A percentile compares a stretch with the other conserved stretches of the same genome.
Conservation (phyloP, 2,888 invertebrate genomes). For the Tubulanus polymorphus region DNA sequence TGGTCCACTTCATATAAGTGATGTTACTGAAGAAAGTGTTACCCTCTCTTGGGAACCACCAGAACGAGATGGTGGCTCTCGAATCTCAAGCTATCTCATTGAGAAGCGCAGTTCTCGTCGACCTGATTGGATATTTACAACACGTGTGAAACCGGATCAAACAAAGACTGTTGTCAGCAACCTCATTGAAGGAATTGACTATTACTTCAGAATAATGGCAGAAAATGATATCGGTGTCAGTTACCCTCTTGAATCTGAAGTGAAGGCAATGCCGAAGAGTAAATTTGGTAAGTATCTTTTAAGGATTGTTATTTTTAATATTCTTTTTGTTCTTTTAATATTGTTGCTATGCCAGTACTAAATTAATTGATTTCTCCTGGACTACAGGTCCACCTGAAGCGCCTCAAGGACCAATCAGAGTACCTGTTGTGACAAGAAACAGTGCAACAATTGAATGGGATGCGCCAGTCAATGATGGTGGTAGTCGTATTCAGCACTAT, state of each 20-base stretch:
- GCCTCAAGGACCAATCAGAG: slow-evolving; percentile 47
- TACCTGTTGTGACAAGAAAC: slow-evolving; percentile 44
- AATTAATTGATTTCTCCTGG: neutral
- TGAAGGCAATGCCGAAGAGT: slow-evolving; percentile 71
- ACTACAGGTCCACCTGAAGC: slow-evolving; percentile 40
- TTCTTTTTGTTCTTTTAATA: neutral
- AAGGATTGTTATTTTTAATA: neutral
- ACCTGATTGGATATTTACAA: slow-evolving; percentile 65
- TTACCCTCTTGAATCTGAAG: slow-evolving; percentile 69
- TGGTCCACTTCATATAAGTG: slow-evolving; percentile 35
- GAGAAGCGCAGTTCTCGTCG: slow-evolving; percentile 62
- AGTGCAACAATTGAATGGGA: slow-evolving; percentile 51
- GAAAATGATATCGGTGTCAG: slow-evolving; percentile 78
- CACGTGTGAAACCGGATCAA: slow-evolving; percentile 25
- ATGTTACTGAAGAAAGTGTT: slow-evolving; percentile 43
- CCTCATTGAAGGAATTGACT: slow-evolving; percentile 74
- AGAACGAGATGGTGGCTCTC: slow-evolving; percentile 46
- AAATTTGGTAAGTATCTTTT: slow-evolving; percentile 66
- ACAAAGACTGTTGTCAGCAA: slow-evolving; percentile 43
- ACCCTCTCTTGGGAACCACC: slow-evolving; percentile 47
- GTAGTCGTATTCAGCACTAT: slow-evolving; percentile 47
- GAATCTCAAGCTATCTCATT: slow-evolving; percentile 45
- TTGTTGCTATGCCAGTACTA: too few relatives aligned
- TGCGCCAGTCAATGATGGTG: slow-evolving; percentile 50
- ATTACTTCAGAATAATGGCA: slow-evolving; percentile 81